Conservation (phyloP, 2,797 vertebrate genomes). For the Podarcis lilfordi region DNA sequence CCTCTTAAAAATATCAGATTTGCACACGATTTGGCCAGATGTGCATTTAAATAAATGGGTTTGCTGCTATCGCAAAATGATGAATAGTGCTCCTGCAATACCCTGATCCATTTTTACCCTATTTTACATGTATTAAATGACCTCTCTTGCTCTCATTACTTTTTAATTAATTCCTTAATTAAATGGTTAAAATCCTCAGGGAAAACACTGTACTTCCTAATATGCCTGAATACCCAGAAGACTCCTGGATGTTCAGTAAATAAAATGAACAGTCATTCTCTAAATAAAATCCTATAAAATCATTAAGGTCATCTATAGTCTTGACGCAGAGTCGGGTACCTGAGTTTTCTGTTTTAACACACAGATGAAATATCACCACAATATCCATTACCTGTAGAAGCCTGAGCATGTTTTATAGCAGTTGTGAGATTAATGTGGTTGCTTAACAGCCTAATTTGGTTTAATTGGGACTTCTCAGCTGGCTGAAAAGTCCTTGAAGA, state of each 20-base stretch:
- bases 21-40: neutral
- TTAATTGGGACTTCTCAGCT: conserved; percentile 66
- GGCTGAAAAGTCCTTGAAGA: conserved; percentile 70
- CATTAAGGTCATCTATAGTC: neutral
- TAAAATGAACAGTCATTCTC: neutral
- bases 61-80: neutral
- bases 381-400: conserved; percentile 54
- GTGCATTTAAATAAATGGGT: neutral
- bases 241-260: conserved; percentile 1
- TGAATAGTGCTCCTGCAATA: neutral
- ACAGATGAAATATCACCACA: conserved; percentile 40
- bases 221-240: neutral
- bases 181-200: neutral
- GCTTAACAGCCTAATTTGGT: conserved; percentile 68
- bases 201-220: neutral
- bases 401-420: conserved; percentile 63
- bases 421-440: conserved; percentile 70
- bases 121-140: neutral
- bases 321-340: conserved; percentile 12
- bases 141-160: neutral
- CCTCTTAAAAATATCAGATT: neutral
- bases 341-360: conserved; percentile 40
- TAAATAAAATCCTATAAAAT: neutral
- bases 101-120: neutral
- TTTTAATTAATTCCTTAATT: neutral